Evolutionary conservation across 2,888 invertebrate genomes (phyloP).

Genomic region (Gordius sp.): DNA sequence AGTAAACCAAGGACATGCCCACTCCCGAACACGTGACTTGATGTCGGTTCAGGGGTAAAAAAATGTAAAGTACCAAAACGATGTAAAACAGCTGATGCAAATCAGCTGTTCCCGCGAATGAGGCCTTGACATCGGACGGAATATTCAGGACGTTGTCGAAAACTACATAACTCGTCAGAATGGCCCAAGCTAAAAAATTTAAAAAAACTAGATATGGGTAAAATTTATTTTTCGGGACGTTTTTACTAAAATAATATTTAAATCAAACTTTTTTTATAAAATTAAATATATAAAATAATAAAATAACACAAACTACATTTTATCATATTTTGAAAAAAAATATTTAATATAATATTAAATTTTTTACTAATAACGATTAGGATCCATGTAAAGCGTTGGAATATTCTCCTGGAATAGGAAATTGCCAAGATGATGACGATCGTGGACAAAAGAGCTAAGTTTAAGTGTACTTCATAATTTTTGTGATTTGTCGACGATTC

Average conservation of each 20-base stretch:
- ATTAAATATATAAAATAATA: not conserved
- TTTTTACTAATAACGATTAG: not conserved
- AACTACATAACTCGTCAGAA: too few species aligned
- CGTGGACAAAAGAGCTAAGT: too few species aligned
- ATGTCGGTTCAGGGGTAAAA: not conserved
- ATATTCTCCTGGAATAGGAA: not conserved
- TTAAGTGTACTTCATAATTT: too few species aligned
- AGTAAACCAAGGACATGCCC: not conserved
- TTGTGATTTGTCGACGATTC: too few species aligned
- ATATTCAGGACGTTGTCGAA: too few species aligned
- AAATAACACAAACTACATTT: not conserved
- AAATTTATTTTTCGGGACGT: not conserved
- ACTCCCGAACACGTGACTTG: not conserved
- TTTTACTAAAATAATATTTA: not conserved
- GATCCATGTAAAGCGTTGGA: not conserved
- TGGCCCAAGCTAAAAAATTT: too few species aligned
- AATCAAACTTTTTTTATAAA: not conserved
- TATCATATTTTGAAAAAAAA: not conserved
- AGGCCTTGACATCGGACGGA: too few species aligned
- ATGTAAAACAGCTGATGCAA: slow-evolving; percentile 2
- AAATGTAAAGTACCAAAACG: not conserved
- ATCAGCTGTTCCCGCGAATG: too few species aligned
- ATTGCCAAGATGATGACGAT: not conserved
- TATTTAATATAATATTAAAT: not conserved
- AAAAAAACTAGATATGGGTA: not conserved